These are phyloP conservation scores for Yasuhikotakia modesta DNA, from an alignment of 2,797 vertebrate species.

Conservation along the genomic window DNA sequence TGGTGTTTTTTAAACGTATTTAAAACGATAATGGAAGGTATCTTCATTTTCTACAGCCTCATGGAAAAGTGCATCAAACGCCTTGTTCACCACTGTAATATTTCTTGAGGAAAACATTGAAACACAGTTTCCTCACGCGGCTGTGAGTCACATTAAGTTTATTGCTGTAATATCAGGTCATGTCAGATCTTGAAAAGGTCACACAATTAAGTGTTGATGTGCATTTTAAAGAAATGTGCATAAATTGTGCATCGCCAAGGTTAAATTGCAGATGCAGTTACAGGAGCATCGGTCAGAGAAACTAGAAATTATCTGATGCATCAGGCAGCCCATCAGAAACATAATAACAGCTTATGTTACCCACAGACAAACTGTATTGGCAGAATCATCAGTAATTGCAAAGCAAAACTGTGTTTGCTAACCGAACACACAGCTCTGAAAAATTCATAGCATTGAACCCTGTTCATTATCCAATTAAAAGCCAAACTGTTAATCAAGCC, in stretches of 20 bases:
- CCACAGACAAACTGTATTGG: not conserved
- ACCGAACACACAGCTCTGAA: conserved; percentile 2
- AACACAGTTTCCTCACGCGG: not conserved
- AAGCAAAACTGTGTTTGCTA: not conserved
- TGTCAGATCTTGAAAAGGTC: not conserved
- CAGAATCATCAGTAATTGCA: not conserved
- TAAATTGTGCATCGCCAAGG: not conserved
- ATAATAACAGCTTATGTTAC: not conserved
- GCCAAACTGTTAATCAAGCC: not conserved
- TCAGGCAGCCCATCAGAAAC: not conserved
- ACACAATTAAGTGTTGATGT: conserved; percentile 1
- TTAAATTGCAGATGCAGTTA: conserved; percentile 9
- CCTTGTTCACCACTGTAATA: not conserved
- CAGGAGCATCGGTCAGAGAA: conserved; percentile 13
- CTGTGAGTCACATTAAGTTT: not conserved
- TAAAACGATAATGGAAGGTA: too few species aligned
- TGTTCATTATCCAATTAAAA: conserved; percentile 8
- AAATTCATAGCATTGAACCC: not conserved
- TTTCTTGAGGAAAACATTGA: not conserved
- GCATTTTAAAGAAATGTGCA: conserved; percentile 12
- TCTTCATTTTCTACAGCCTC: too few species aligned
- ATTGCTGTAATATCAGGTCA: conserved; percentile 26
- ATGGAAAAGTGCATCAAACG: too few species aligned
- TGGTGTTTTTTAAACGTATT: too few species aligned
- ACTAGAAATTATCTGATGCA: not conserved